phyloP scores from a whole-genome alignment of 2,113 vertebrate species.

The Polypterus bichir region DNA sequence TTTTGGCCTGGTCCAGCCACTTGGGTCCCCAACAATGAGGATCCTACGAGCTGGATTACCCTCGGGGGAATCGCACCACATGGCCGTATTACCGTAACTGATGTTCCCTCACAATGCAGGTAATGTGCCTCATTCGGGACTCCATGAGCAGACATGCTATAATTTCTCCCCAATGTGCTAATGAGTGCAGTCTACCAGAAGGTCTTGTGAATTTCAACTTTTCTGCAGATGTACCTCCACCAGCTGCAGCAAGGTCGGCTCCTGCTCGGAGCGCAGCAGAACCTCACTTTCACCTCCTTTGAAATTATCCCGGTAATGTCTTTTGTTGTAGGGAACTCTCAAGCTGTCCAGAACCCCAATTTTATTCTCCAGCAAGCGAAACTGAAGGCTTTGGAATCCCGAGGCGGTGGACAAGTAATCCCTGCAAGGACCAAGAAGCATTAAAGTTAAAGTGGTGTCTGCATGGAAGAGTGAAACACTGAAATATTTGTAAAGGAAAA shows the following conservation, averaged over 20 bases:
- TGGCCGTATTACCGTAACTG: too few species aligned
- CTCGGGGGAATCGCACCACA: too few species aligned
- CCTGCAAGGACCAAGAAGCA: slow-evolving; percentile 36
- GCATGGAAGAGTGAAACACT: too few species aligned
- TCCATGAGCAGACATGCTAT: too few species aligned
- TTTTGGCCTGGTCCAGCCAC: too few species aligned
- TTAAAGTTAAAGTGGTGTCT: too few species aligned
- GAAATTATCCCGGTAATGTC: slow-evolving; percentile 85
- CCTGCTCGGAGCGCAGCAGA: slow-evolving; percentile 67
- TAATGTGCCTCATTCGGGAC: too few species aligned
- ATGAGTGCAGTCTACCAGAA: background rate
- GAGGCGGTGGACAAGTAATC: slow-evolving; percentile 78
- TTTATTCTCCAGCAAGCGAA: slow-evolving; percentile 86
- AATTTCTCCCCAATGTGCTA: slow-evolving; percentile 2
- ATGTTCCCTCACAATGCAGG: too few species aligned
- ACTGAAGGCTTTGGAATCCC: slow-evolving; percentile 92
- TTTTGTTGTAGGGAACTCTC: slow-evolving; percentile 82
- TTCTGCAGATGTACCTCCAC: slow-evolving; percentile 59
- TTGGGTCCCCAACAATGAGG: too few species aligned
- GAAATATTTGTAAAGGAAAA: too few species aligned
- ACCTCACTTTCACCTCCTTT: slow-evolving; percentile 61
- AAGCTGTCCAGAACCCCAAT: slow-evolving; percentile 77
- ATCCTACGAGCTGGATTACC: too few species aligned
- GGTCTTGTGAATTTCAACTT: background rate
- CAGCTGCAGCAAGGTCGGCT: slow-evolving; percentile 69